Conservation (phyloP, 2,888 invertebrate species). For the Anthrax anthrax region DNA sequence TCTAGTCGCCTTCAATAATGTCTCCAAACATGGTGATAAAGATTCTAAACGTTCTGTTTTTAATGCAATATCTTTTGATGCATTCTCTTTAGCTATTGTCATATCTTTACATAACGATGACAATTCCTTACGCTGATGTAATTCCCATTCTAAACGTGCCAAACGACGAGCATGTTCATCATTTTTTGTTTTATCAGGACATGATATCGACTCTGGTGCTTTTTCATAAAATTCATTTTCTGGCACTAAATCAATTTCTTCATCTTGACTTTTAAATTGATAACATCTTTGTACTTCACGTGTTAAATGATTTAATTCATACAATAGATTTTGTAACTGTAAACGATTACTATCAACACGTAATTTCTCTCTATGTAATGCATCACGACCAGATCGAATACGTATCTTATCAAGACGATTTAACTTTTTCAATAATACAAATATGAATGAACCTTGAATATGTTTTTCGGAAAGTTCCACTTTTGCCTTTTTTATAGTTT, state of each 20-base stretch:
- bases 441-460: constrained; percentile 57
- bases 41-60: constrained; percentile 66
- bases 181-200: constrained; percentile 47
- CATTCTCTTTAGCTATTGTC: constrained; percentile 59
- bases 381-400: constrained; percentile 67
- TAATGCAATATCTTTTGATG: constrained; percentile 58
- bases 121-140: constrained; percentile 72
- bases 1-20: constrained; percentile 62
- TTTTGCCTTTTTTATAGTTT: constrained; percentile 33
- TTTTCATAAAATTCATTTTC: constrained; percentile 69
- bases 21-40: constrained; percentile 61
- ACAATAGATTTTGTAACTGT: constrained; percentile 81
- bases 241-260: constrained; percentile 76
- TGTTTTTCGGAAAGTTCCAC: constrained; percentile 51
- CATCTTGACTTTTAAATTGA: constrained; percentile 90
- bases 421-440: constrained; percentile 75
- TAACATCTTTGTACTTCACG: constrained; percentile 91
- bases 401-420: constrained; percentile 83
- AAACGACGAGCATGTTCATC: constrained; percentile 69
- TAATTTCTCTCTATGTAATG: constrained; percentile 67
- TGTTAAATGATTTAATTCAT: constrained; percentile 85
- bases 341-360: constrained; percentile 81
- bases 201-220: constrained; percentile 55
- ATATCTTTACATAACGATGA: constrained; percentile 61
- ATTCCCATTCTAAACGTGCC: constrained; percentile 81